Conservation (phyloP, 1,140 invertebrate species). For the Halesus radiatus region DNA sequence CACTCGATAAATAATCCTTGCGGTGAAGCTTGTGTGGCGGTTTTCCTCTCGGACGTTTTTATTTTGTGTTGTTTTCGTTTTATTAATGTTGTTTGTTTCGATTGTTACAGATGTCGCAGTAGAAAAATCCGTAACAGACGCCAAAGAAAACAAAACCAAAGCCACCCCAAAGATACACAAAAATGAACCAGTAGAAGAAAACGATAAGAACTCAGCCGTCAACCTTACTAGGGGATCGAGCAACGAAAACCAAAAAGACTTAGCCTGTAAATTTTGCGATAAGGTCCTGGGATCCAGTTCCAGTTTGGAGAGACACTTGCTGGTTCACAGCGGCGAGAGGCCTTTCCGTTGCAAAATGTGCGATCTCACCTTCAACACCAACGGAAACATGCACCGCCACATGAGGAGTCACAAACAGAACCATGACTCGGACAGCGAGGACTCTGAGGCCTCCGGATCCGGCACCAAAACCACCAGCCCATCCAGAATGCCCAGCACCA, state of each 20-base stretch:
- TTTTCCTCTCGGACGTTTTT: not conserved
- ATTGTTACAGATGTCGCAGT: conserved; percentile 46
- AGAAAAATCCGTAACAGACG: conserved; percentile 33
- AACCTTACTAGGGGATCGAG: not conserved
- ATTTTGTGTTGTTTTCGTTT: not conserved
- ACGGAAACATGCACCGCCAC: conserved; percentile 91
- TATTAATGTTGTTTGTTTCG: not conserved
- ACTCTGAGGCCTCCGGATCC: conserved; percentile 62
- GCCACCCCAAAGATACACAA: conserved; percentile 42
- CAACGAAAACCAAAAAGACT: conserved; percentile 15
- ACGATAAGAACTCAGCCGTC: not conserved
- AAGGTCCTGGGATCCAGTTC: conserved; percentile 32
- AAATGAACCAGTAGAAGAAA: conserved; percentile 30
- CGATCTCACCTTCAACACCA: conserved; percentile 87
- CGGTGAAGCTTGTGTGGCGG: not conserved
- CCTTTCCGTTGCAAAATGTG: conserved; percentile 86
- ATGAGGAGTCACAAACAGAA: conserved; percentile 78
- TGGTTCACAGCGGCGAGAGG: conserved; percentile 82
- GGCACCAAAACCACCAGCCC: conserved; percentile 17
- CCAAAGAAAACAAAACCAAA: conserved; percentile 50
- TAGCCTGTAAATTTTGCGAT: conserved; percentile 37
- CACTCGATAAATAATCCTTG: too few relatives aligned
- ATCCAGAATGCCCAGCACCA: conserved; percentile 50
- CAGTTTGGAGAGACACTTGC: conserved; percentile 78
- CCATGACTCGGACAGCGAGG: conserved; percentile 65